These are phyloP conservation scores for Cryptops parisi DNA, from an alignment of 2,888 invertebrate genomes.

Conservation along the genomic window DNA sequence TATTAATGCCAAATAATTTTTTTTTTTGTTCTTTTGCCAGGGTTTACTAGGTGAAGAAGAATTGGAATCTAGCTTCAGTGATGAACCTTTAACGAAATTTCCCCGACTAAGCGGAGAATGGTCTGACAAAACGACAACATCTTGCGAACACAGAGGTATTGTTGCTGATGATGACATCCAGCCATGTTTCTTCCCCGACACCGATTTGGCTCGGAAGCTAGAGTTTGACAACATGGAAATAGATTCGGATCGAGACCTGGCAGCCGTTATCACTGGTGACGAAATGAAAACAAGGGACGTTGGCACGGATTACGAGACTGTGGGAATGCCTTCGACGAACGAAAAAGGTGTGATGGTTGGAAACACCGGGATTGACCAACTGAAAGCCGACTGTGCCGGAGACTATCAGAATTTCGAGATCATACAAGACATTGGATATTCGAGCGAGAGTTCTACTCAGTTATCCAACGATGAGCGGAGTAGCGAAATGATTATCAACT, in stretches of 20 bases:
- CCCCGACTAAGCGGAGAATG: constrained; percentile 36
- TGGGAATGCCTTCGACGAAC: constrained; percentile 3
- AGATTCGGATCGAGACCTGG: constrained; percentile 17
- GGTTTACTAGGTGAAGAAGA: constrained; percentile 31
- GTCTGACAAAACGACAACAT: neutral
- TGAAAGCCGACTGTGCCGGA: constrained; percentile 19
- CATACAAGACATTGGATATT: constrained; percentile 31
- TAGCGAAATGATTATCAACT: constrained; percentile 13
- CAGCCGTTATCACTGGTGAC: constrained; percentile 19
- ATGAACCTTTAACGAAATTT: constrained; percentile 58
- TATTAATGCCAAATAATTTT: too few relatives aligned
- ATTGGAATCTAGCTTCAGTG: constrained; percentile 51
- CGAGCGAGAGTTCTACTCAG: constrained; percentile 30
- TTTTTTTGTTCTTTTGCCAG: constrained; percentile 36
- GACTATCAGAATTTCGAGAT: constrained; percentile 18
- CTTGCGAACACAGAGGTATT: neutral
- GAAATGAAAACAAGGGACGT: constrained; percentile 21
- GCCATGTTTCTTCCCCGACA: neutral
- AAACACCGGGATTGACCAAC: constrained; percentile 19
- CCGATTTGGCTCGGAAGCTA: too few relatives aligned
- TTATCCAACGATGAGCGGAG: constrained; percentile 29
- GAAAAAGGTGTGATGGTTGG: constrained; percentile 22
- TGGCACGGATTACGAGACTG: constrained; percentile 4
- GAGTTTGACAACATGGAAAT: neutral
- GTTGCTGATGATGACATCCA: too few relatives aligned